Base-by-base conservation (phyloP, 2,888 invertebrate genomes). In the Drosophila mettleri region DNA sequence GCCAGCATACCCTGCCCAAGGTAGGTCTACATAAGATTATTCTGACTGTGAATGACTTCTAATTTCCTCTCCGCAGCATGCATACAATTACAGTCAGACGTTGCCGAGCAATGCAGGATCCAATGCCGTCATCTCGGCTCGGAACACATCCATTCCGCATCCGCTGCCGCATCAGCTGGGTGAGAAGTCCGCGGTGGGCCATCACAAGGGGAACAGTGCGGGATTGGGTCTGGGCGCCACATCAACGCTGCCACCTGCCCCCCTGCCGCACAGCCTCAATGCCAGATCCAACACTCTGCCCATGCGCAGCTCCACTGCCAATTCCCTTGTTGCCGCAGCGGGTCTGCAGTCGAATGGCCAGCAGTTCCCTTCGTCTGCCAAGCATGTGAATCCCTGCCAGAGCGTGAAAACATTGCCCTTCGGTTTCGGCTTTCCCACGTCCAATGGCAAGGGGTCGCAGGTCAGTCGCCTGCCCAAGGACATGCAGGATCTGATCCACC, bases 401-500 rank as follows among this genome's bases (percentile, higher is more conserved):
- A 91, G 87, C 49, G 86, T 89, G 7, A 91, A 81, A 41, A 90
- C 90, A 2, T 59, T 89, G 49, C 90, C 91, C 4, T 89, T 90
- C 48, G 88, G 91, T 9, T 89, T 88, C 46, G 89, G 76, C 0
- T 60, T 58, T 16, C 31, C 62, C 14, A 54, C 48, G 7, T 43
- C 52, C 24, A 55, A 54, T 9, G 22, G 49, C 36, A 74, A 78
- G 69, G 33, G 59, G 7, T 65, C 76, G 22, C 74, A 68, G 52
- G 29, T 27, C 36, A 70, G 61, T 46, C 67, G 70, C n/a, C 16
- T 66, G 69, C 67, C 80, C 38, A 91, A 90, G 61, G 91, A 96
- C 92, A 94, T 97, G 91, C 96, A 97, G 89, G 98, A 98, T 93
- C 95, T 98, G 87, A 98, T 98, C 91, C 98, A 98, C 93, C 93